These are phyloP conservation scores for Trichogramma evanescens DNA, from an alignment of 2,888 invertebrate species.

Conservation along the genomic window DNA sequence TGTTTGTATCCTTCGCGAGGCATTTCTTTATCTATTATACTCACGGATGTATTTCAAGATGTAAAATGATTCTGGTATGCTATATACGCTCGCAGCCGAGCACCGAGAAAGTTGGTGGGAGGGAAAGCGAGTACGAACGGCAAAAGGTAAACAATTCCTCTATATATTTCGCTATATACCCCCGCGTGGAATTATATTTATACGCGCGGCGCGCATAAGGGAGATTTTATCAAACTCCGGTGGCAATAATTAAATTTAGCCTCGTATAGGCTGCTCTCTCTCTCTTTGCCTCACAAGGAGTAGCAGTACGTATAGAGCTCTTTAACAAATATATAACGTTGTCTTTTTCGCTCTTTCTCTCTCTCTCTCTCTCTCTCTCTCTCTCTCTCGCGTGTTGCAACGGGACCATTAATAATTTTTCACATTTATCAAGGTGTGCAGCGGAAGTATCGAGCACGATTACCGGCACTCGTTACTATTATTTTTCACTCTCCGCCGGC, in stretches of 20 bases:
- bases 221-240: slow-evolving; percentile 1
- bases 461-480: too few species aligned
- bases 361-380: too few species aligned
- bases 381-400: background rate
- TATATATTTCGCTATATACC: background rate
- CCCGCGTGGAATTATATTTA: background rate
- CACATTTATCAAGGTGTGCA: too few species aligned
- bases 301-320: background rate
- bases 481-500: too few species aligned
- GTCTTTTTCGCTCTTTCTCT: background rate
- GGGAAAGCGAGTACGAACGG: background rate
- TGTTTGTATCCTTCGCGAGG: background rate
- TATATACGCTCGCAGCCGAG: background rate
- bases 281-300: too few species aligned
- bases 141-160: slow-evolving; percentile 3
- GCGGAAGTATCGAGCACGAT: too few species aligned
- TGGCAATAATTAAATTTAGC: slow-evolving; percentile 20
- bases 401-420: too few species aligned
- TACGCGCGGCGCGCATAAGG: background rate
- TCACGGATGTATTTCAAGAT: background rate
- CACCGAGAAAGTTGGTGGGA: background rate
- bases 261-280: background rate
- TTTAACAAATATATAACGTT: background rate
- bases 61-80: too few species aligned
- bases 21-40: background rate